Conservation (phyloP, 2,113 vertebrate genomes). For the Melanerpes formicivorus region DNA sequence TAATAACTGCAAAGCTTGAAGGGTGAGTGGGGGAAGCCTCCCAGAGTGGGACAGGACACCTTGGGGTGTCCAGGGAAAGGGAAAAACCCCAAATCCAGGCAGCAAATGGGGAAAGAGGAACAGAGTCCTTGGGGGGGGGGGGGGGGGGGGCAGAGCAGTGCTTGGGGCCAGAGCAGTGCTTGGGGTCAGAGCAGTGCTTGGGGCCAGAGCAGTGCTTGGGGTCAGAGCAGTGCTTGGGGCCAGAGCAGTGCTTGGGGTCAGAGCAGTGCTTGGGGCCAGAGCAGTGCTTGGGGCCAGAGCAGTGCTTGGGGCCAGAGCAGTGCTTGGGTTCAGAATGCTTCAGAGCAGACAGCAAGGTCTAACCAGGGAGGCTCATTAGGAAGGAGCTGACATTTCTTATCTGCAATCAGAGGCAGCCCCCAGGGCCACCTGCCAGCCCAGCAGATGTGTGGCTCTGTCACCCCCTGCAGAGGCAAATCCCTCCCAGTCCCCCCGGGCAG, state of each 20-base stretch:
- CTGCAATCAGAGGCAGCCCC: background rate
- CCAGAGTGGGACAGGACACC: background rate
- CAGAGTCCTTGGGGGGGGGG: background rate
- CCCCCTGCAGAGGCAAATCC: background rate
- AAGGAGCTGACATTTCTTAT: background rate
- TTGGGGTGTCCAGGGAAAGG: too few relatives aligned
- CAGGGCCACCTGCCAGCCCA: background rate
- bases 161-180: background rate
- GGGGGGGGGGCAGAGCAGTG: background rate
- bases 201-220: background rate
- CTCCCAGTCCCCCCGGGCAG: background rate
- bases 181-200: background rate
- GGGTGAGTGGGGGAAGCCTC: background rate
- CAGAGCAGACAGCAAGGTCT: background rate
- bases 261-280: background rate
- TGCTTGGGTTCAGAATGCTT: background rate
- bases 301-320: background rate
- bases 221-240: background rate
- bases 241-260: background rate
- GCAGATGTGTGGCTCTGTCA: background rate
- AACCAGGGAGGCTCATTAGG: background rate
- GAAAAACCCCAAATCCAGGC: background rate
- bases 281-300: background rate
- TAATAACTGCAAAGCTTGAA: background rate
- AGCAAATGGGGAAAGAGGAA: background rate